Evolutionary conservation across 2,888 invertebrate species (phyloP).

Genomic region (Archips xylosteana): DNA sequence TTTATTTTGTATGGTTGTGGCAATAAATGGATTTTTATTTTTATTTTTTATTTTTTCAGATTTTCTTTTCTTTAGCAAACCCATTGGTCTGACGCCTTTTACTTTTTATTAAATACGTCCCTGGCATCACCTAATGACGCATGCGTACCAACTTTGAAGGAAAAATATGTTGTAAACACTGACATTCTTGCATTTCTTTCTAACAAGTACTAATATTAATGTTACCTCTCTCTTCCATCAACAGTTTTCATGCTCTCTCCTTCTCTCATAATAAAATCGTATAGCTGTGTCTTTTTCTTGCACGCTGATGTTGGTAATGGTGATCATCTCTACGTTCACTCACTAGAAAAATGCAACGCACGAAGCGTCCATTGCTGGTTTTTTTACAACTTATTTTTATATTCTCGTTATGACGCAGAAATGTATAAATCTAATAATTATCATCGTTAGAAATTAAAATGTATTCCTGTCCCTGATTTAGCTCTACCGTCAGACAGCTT

Average conservation of each 20-base stretch:
- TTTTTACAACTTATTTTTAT: slow-evolving; percentile 40
- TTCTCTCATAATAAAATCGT: slow-evolving; percentile 42
- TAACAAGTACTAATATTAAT: slow-evolving; percentile 41
- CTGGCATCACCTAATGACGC: slow-evolving; percentile 74
- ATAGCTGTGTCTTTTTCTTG: slow-evolving; percentile 55
- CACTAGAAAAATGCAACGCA: slow-evolving; percentile 42
- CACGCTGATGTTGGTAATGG: slow-evolving; percentile 68
- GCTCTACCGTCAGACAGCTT: slow-evolving; percentile 60
- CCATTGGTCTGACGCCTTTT: neutral
- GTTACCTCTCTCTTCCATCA: slow-evolving; percentile 59
- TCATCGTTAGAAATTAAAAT: slow-evolving; percentile 26
- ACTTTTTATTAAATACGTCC: slow-evolving; percentile 51
- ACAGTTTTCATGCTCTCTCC: slow-evolving; percentile 63
- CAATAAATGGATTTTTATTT: no score
- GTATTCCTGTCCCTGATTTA: slow-evolving; percentile 46
- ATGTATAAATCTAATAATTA: slow-evolving; percentile 44
- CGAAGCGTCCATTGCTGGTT: slow-evolving; percentile 54
- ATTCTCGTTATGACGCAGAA: slow-evolving; percentile 30
- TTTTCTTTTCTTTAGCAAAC: neutral
- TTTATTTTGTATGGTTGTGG: no score
- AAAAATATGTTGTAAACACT: slow-evolving; percentile 64
- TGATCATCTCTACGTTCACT: slow-evolving; percentile 35
- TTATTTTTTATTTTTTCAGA: no score
- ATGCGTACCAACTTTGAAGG: slow-evolving; percentile 77
- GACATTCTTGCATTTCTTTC: slow-evolving; percentile 67